These are phyloP conservation scores for Mormyrus proboscirostris DNA, from an alignment of 2,797 vertebrate species.

Conservation along the genomic window DNA sequence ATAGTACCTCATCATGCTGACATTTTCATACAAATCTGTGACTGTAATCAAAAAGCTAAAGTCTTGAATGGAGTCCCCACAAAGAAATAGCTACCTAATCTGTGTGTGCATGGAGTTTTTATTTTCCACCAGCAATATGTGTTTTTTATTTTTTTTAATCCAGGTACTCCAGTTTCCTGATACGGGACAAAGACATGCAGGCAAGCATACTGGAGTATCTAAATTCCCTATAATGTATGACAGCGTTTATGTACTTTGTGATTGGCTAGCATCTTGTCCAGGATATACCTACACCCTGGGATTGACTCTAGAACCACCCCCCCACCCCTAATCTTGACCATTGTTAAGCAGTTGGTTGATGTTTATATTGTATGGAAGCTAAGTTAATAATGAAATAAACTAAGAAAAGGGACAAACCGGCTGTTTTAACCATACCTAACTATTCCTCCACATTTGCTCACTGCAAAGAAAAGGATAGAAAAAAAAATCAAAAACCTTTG, in stretches of 20 bases:
- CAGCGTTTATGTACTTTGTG: not conserved
- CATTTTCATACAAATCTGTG: not conserved
- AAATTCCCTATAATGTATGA: not conserved
- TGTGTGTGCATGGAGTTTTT: not conserved
- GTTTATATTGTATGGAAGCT: not conserved
- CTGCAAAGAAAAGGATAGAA: not conserved
- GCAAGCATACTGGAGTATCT: not conserved
- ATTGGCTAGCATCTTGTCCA: not conserved
- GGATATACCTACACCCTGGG: not conserved
- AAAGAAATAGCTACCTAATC: not conserved
- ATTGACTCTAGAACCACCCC: not conserved
- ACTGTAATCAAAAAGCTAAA: not conserved
- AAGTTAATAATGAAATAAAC: not conserved
- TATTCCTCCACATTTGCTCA: slow-evolving; percentile 5
- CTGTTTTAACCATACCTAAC: not conserved
- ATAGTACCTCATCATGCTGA: slow-evolving; percentile 37
- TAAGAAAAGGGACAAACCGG: not conserved
- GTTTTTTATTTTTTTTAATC: not conserved
- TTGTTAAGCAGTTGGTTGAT: not conserved
- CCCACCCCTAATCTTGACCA: not conserved
- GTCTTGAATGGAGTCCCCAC: not conserved
- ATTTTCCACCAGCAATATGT: not conserved
- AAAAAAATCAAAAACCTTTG: not conserved
- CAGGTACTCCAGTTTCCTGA: not conserved
- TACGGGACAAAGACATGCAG: not conserved